Evolutionary conservation across 2,888 invertebrate genomes (phyloP), one percentile per base, ranked within the genome.

Genomic region (Incurvaria masculella): DNA sequence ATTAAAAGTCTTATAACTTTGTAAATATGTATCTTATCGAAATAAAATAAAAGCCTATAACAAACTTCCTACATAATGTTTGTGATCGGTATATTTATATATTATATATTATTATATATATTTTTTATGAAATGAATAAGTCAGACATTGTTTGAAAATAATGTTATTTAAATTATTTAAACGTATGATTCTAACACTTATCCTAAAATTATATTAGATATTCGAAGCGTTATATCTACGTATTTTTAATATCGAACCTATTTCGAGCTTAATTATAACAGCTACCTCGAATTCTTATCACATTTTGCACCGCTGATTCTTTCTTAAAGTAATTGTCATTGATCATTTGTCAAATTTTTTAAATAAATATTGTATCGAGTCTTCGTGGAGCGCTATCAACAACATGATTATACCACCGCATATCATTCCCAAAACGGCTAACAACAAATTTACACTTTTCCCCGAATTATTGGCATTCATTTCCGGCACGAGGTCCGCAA

Each of bases 401-500:
- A 89, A 66, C 90, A 90, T 90, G 52, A 91, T 86, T 26, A 81
- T 66, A 41, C 86, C 86, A 1, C 90, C 90, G 2, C 81, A 59
- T 19, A 84, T 61, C 55, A 90, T 85, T 14, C 90, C 90, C 8
- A 81, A 55, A 19, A 85, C 68, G 57, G 89, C 88, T 47, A 89
- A 69, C 16, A 85, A 53, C 52, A 86, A 74, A 53, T 80, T 76
- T 45, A 80, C 64, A 48, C 78, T 67, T 58, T 80, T 81, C 2
- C 75, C 73, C 55, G 78, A 69, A 58, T 79, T 73, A 59, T 79
- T 79, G 52, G 70, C 69, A 60, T 80, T 80, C 63, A 84, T 74
- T 66, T 84, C 84, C 5, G 84, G 84, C 48, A 91, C 86, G 74
- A 91, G 79, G 69, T 90, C 89, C 1, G 90, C 89, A 47, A 91